These are phyloP conservation scores for Helicoverpa assulta DNA, from an alignment of 2,888 invertebrate species.

Conservation along the genomic window DNA sequence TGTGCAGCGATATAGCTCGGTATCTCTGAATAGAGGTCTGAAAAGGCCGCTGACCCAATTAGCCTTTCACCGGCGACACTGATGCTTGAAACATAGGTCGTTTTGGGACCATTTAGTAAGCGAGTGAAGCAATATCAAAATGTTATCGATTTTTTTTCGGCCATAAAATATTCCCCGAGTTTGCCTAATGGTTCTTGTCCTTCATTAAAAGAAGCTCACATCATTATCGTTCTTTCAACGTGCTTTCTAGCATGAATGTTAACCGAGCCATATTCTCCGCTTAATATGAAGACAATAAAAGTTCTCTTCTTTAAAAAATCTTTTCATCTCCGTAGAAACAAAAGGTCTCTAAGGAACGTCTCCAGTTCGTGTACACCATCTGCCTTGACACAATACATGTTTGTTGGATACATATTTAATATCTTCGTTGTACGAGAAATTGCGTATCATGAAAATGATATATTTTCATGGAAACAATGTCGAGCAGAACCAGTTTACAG, in stretches of 20 bases:
- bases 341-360: constrained; percentile 40
- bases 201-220: neutral
- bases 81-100: constrained; percentile 27
- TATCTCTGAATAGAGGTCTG: constrained; percentile 33
- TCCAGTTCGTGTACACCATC: constrained; percentile 23
- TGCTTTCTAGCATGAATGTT: neutral
- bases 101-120: constrained; percentile 1
- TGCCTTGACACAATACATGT: constrained; percentile 43
- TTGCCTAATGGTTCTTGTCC: neutral
- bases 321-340: constrained; percentile 37
- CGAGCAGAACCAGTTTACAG: constrained; percentile 4
- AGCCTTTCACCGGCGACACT: constrained; percentile 35
- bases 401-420: constrained; percentile 54
- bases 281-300: constrained; percentile 23
- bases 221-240: neutral
- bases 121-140: neutral
- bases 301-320: constrained; percentile 30
- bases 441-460: constrained; percentile 19
- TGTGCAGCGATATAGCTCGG: constrained; percentile 13
- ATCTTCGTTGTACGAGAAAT: constrained; percentile 33
- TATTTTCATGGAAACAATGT: constrained; percentile 25
- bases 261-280: constrained; percentile 2
- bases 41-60: constrained; percentile 51
- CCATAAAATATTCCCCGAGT: neutral
- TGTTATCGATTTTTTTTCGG: neutral